Percentiles rank a stretch among this genome's conserved stretches.
phyloP scores from a whole-genome alignment of 2,797 vertebrate species.

The Xiphorhynchus erythropygius region DNA sequence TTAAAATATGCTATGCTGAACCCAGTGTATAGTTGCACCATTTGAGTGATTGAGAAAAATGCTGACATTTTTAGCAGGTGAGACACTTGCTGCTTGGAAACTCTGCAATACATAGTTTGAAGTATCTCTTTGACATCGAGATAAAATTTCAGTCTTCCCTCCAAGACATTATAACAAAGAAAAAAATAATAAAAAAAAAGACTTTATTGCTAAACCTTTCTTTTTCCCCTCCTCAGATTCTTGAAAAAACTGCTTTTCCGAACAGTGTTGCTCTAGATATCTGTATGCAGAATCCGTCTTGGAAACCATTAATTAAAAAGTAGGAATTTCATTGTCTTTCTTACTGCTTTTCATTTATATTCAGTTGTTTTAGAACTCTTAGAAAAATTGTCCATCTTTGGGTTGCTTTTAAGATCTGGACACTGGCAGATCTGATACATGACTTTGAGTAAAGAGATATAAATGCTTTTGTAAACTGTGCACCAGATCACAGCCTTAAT shows the following conservation, averaged over 20 bases:
- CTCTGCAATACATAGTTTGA: background rate
- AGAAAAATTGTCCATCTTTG: background rate
- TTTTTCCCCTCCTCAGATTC: constrained; percentile 80
- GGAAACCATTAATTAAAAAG: constrained; percentile 91
- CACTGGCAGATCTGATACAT: background rate
- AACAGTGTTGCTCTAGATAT: constrained; percentile 80
- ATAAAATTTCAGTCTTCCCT: background rate
- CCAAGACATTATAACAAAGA: background rate
- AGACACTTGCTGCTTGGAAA: background rate
- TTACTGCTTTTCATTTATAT: background rate
- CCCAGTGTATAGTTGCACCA: background rate
- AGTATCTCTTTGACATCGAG: background rate
- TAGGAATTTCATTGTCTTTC: constrained; percentile 72
- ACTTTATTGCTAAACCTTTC: constrained; percentile 18
- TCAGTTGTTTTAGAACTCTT: background rate
- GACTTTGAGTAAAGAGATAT: background rate
- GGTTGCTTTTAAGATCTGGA: background rate
- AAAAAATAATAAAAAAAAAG: too few species aligned
- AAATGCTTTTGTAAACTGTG: background rate
- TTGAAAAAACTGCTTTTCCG: constrained; percentile 91
- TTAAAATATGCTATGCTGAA: background rate
- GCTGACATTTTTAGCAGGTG: background rate
- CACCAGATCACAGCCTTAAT: background rate
- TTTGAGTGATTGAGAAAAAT: background rate
- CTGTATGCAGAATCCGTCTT: constrained; percentile 82